Percentiles rank a stretch among this genome's conserved stretches.
These are phyloP conservation scores for Holcopasites calliopsidis DNA, from an alignment of 1,140 invertebrate species.

Conservation along the genomic window DNA sequence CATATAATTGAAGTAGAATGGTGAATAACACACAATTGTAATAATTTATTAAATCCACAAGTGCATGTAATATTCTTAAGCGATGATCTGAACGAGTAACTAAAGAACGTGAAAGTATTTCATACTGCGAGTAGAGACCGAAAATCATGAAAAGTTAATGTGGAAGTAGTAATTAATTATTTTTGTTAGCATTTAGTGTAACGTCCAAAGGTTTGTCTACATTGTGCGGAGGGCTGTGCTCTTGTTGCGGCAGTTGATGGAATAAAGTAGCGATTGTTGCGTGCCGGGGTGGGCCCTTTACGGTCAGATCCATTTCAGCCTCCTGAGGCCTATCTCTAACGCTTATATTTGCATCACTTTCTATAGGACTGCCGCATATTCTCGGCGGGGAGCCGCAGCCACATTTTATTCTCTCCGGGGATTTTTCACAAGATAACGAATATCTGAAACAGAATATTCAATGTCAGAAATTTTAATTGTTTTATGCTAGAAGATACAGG, in stretches of 20 bases:
- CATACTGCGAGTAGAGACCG: not conserved
- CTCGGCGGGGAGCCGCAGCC: conserved; percentile 74
- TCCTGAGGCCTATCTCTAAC: conserved; percentile 74
- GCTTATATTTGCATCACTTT: conserved; percentile 60
- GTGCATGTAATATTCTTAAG: not conserved
- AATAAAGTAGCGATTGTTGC: conserved; percentile 69
- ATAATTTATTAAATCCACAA: too few relatives aligned
- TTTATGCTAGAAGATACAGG: too few relatives aligned
- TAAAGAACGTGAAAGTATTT: too few relatives aligned
- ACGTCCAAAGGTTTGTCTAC: conserved; percentile 77
- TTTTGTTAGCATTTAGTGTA: conserved; percentile 73
- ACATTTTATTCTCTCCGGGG: conserved; percentile 73
- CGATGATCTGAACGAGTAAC: not conserved
- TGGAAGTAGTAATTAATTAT: conserved; percentile 56
- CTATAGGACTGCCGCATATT: conserved; percentile 68
- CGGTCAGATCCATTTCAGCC: conserved; percentile 76
- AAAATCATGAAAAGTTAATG: not conserved
- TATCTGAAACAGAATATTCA: conserved; percentile 62
- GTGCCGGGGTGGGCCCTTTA: conserved; percentile 71
- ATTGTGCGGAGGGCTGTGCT: conserved; percentile 67
- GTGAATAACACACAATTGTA: too few relatives aligned
- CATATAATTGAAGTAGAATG: too few relatives aligned
- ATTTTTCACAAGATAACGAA: conserved; percentile 73
- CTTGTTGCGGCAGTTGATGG: conserved; percentile 69
- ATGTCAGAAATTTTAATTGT: too few relatives aligned